Evolutionary conservation across 2,113 vertebrate genomes (phyloP).

Genomic region (Bucco capensis): DNA sequence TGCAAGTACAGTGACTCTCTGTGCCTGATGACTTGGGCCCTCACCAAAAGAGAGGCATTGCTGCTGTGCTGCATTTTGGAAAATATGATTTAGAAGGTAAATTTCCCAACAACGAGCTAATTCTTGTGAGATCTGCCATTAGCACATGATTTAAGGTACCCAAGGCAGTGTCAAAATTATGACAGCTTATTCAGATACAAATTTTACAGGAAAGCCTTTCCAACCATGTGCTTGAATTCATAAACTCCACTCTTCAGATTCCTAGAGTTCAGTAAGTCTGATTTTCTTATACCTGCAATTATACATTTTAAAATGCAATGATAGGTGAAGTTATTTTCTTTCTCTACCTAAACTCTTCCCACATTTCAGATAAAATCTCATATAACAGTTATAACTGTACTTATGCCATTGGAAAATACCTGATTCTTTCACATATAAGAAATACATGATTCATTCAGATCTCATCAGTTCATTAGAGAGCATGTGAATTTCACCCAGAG

Average conservation of each 20-base stretch:
- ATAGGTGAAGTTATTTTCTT: neutral
- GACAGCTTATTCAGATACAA: neutral
- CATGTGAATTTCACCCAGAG: conserved; percentile 27
- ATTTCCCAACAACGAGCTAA: neutral
- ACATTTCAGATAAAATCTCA: neutral
- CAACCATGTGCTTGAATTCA: neutral
- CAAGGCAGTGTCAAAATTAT: neutral
- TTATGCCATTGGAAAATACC: neutral
- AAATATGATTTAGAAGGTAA: neutral
- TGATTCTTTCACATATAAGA: neutral
- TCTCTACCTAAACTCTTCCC: neutral
- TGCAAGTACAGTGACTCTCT: neutral
- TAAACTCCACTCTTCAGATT: neutral
- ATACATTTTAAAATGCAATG: neutral
- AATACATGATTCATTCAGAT: conserved; percentile 12
- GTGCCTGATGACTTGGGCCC: neutral
- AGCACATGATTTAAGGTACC: neutral
- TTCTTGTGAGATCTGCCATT: neutral
- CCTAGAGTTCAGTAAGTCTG: neutral
- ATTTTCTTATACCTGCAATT: neutral
- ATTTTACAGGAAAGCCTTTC: neutral
- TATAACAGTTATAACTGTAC: neutral
- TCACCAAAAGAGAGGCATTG: neutral
- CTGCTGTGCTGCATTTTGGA: neutral
- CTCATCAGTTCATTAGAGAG: conserved; percentile 12